Evolutionary conservation across 2,888 invertebrate genomes (phyloP), one percentile per base, ranked within the genome.

Genomic region (Aphelenchoides bicaudatus): DNA sequence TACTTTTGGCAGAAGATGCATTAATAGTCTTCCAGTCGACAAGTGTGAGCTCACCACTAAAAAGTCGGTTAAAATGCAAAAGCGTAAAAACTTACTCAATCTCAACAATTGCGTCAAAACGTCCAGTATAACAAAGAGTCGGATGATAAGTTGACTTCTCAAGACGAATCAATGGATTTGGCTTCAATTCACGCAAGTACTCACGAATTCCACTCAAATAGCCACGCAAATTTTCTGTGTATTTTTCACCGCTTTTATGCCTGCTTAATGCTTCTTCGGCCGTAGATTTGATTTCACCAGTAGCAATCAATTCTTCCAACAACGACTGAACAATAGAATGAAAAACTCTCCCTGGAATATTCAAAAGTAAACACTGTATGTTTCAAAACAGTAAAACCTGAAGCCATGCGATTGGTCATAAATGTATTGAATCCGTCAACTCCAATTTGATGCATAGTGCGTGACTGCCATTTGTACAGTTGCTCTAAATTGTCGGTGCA

Each of bases 11-110:
- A 2, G 67, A 68, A 25, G 21, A 51, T 2, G 55, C 16, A 27
- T 56, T 53, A 19, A 60, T 55, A 4, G 67, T 68, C 57, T 67
- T 67, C 67, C 67, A 67, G 29, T 67, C 67, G 39, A 67, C 56
- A 31, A 67, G 25, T 8, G 49, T 39, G 13, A 57, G 39, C 19
- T 56, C 56, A 5, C 53, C 67, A 6, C 65, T 65, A 25, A 46
- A 61, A 56, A 16, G 25, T 5, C 27, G 38, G 8, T 6, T 29
- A 21, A 13, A 59, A 65, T 6, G 61, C 6, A 3, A 29, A 30
- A 6, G 4, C 16, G 28, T n/a, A 16, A 58, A 19, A 50, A 52
- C 56, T 50, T 23, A 66, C 66, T 65, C 31, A 2, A 58, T 16
- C 27, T 53, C 48, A n/a, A 68, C 39, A n/a, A 68, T 47, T 1